Conservation (phyloP, 92 coral and sea anemone species). For the Porites evermanni region DNA sequence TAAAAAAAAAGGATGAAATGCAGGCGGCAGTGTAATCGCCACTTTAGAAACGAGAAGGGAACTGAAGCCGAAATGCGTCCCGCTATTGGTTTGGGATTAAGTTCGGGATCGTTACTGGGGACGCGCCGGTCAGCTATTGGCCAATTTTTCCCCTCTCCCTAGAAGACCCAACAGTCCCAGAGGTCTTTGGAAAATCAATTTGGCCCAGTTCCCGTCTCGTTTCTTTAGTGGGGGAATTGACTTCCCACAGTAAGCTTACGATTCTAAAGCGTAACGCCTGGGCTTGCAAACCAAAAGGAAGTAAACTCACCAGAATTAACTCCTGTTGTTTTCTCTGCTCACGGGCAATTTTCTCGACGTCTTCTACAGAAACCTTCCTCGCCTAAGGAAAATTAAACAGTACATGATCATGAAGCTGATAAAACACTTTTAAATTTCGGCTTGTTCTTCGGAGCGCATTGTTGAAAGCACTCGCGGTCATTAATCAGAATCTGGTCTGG, state of each 20-base stretch:
- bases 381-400: conserved; percentile 6
- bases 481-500: too few relatives aligned
- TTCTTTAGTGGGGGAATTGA: background rate
- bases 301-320: conserved; percentile 68
- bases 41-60: background rate
- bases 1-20: background rate
- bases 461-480: too few relatives aligned
- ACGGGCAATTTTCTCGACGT: conserved; percentile 75
- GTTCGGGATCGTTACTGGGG: too few relatives aligned
- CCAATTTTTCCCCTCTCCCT: too few relatives aligned
- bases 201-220: too few relatives aligned
- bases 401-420: background rate
- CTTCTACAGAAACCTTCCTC: conserved; percentile 66
- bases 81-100: too few relatives aligned
- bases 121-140: too few relatives aligned
- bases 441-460: too few relatives aligned
- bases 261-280: background rate
- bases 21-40: too few relatives aligned
- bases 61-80: background rate
- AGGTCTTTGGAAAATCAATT: too few relatives aligned
- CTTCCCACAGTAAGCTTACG: background rate
- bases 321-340: conserved; percentile 94
- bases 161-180: too few relatives aligned
- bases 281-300: background rate
- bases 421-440: too few relatives aligned